phyloP scores from a whole-genome alignment of 2,797 vertebrate species.

The Atherinosoma microstoma region DNA sequence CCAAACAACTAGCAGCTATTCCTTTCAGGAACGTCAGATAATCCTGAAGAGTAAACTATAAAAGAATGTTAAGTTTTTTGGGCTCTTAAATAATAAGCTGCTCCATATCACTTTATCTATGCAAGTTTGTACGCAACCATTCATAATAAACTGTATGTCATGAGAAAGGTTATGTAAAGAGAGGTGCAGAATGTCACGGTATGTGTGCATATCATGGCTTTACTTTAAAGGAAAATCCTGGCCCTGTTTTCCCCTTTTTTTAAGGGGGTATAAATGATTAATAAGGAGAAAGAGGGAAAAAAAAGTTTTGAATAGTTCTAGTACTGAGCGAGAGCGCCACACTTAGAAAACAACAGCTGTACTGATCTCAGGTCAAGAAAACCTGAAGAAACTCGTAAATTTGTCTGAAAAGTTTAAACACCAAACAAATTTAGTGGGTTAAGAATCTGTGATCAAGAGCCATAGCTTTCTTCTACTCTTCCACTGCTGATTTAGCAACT shows the following conservation, averaged over 20 bases:
- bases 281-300: conserved; percentile 3
- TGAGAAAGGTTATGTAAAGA: not conserved
- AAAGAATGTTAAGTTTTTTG: conserved; percentile 58
- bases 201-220: conserved; percentile 45
- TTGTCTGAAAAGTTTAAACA: not conserved
- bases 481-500: not conserved
- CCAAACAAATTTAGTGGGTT: not conserved
- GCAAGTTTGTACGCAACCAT: conserved; percentile 82
- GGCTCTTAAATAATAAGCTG: conserved; percentile 67
- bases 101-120: conserved; percentile 83
- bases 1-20: conserved; percentile 60
- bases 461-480: not conserved
- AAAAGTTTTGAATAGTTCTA: not conserved
- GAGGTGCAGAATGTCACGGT: conserved; percentile 45
- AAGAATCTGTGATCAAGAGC: not conserved
- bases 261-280: not conserved
- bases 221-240: conserved; percentile 38
- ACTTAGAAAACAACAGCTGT: not conserved
- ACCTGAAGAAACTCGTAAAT: not conserved
- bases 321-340: not conserved
- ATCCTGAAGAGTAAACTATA: conserved; percentile 40
- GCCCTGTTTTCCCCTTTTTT: not conserved
- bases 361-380: not conserved
- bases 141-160: conserved; percentile 25
- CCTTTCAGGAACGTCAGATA: conserved; percentile 56